phyloP scores from a whole-genome alignment of 2,888 invertebrate genomes.

The Trimorus sp. region DNA sequence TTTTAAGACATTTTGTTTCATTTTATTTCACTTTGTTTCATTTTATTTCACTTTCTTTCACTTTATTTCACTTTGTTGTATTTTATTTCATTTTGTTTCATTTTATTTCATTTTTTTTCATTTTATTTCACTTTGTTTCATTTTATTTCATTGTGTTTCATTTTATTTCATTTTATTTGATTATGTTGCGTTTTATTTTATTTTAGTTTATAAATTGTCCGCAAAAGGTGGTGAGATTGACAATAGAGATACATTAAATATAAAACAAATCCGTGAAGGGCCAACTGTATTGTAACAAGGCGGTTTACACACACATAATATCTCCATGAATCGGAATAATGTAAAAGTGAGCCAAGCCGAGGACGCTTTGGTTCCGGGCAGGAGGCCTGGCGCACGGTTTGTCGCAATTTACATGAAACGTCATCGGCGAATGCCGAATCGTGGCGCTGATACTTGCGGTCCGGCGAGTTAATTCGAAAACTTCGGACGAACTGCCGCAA shows the following conservation, averaged over 20 bases:
- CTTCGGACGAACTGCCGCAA: constrained; percentile 68
- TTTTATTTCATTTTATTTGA: too few species aligned
- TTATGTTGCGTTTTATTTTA: too few species aligned
- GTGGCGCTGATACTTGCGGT: constrained; percentile 57
- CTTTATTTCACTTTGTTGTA: too few species aligned
- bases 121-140: too few species aligned
- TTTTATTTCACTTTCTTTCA: too few species aligned
- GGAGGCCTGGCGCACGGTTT: constrained; percentile 20
- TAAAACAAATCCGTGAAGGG: constrained; percentile 51
- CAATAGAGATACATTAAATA: too few species aligned
- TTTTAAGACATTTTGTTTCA: too few species aligned
- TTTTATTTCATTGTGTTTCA: too few species aligned
- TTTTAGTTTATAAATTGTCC: too few species aligned
- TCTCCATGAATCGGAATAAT: constrained; percentile 49
- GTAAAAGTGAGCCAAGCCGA: constrained; percentile 29
- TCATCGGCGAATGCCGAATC: constrained; percentile 60
- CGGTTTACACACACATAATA: constrained; percentile 33
- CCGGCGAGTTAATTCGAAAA: constrained; percentile 74
- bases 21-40: too few species aligned
- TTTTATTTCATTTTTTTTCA: constrained; percentile 49
- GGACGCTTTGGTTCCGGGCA: background rate
- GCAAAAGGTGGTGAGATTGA: too few species aligned
- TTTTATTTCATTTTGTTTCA: too few species aligned
- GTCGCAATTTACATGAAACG: constrained; percentile 71
- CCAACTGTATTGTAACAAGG: constrained; percentile 40